Evolutionary conservation across 2,888 invertebrate genomes (phyloP).

Genomic region (Lysandra coridon): DNA sequence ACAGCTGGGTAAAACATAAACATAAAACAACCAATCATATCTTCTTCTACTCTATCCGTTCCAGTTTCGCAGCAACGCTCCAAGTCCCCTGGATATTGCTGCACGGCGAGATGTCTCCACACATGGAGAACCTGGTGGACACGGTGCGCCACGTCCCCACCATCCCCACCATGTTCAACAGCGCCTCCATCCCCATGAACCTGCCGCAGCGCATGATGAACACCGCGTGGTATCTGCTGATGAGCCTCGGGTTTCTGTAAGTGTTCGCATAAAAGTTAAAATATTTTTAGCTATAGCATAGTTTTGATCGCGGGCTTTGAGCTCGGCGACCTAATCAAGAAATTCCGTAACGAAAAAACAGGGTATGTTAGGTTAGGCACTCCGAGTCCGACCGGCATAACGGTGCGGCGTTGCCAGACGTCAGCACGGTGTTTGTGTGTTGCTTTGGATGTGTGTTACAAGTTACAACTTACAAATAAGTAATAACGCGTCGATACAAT

Average conservation of each 20-base stretch:
- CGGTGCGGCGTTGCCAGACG: too few species aligned
- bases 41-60: neutral
- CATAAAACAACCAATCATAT: too few species aligned
- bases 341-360: too few species aligned
- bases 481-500: too few species aligned
- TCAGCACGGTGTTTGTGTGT: too few species aligned
- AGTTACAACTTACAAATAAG: too few species aligned
- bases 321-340: too few species aligned
- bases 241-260: neutral
- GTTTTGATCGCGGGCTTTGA: too few species aligned
- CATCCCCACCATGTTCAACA: slow-evolving; percentile 48
- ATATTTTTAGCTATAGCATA: neutral
- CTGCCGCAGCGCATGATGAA: slow-evolving; percentile 51
- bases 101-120: slow-evolving; percentile 48
- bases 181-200: slow-evolving; percentile 52
- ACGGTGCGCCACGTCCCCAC: slow-evolving; percentile 50
- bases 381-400: too few species aligned
- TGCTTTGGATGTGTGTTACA: too few species aligned
- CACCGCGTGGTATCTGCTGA: slow-evolving; percentile 34
- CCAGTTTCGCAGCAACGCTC: slow-evolving; percentile 56
- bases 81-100: slow-evolving; percentile 60
- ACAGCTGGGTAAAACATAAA: too few species aligned
- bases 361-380: too few species aligned
- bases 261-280: neutral
- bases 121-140: slow-evolving; percentile 53